phyloP scores from a whole-genome alignment of 2,113 vertebrate species.

The Cromileptes altivelis region DNA sequence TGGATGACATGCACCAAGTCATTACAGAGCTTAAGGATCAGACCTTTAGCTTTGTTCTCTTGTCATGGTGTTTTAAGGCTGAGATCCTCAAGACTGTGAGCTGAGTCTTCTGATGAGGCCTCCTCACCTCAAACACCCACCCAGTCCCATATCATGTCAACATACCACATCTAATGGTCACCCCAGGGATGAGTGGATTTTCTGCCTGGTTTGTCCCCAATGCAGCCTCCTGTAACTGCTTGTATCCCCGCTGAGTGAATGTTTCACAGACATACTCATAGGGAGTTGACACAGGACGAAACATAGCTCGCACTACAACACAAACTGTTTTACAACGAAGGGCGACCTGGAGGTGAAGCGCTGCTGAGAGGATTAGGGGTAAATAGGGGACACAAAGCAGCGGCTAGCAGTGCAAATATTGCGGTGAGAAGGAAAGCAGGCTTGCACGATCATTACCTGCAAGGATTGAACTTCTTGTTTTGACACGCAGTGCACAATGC shows the following conservation, averaged over 20 bases:
- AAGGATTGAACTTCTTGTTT: constrained; percentile 71
- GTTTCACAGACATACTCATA: constrained; percentile 64
- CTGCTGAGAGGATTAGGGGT: constrained; percentile 12
- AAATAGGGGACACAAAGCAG: constrained; percentile 52
- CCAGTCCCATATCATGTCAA: constrained; percentile 57
- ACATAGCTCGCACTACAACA: constrained; percentile 34
- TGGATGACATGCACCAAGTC: constrained; percentile 63
- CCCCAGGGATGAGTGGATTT: constrained; percentile 78
- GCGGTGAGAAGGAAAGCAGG: constrained; percentile 21
- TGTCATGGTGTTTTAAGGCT: constrained; percentile 66
- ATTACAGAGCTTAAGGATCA: constrained; percentile 68
- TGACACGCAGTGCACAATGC: constrained; percentile 64
- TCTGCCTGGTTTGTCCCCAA: constrained; percentile 81
- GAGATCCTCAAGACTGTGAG: constrained; percentile 59
- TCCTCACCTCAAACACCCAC: constrained; percentile 61
- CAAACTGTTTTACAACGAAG: constrained; percentile 52
- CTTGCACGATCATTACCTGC: constrained; percentile 52
- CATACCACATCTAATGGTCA: constrained; percentile 71
- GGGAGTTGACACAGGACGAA: constrained; percentile 63
- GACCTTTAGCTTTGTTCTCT: constrained; percentile 63
- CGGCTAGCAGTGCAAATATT: constrained; percentile 48
- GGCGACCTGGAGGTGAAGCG: constrained; percentile 58
- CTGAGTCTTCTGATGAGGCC: constrained; percentile 51
- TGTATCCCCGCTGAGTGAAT: constrained; percentile 74
- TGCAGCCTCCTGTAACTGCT: constrained; percentile 66